Percentiles rank a stretch among this genome's conserved stretches.
phyloP scores from a whole-genome alignment of 1,140 invertebrate genomes.

The Campoletis sonorensis region DNA sequence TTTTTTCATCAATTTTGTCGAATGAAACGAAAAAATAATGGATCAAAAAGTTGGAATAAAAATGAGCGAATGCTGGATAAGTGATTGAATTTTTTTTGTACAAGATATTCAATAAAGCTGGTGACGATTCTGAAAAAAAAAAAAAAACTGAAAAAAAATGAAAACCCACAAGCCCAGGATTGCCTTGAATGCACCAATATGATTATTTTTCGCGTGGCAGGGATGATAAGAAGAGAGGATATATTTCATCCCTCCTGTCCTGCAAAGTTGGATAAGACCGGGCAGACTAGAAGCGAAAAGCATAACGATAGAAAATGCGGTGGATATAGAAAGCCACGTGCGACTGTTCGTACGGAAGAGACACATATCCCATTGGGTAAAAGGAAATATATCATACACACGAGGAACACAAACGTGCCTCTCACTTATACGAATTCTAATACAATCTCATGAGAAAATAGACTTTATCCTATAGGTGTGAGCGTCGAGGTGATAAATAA shows the following conservation, averaged over 20 bases:
- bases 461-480: conserved; percentile 8
- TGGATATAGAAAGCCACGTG: conserved; percentile 13
- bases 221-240: no score
- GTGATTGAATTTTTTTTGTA: no score
- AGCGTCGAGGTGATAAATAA: conserved; percentile 17
- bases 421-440: neutral
- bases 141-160: no score
- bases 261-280: neutral
- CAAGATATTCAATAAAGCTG: no score
- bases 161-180: no score
- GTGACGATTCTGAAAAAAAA: no score
- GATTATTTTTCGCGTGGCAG: no score
- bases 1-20: no score
- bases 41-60: no score
- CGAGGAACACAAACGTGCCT: neutral
- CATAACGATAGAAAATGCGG: conserved; percentile 5
- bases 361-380: conserved; percentile 3
- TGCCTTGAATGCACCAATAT: no score
- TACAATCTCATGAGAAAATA: conserved; percentile 13
- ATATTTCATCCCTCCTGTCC: neutral
- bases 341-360: conserved; percentile 10
- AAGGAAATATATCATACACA: conserved; percentile 14
- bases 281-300: neutral
- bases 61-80: no score
- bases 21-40: no score